Evolutionary conservation across 2,797 vertebrate genomes (phyloP).

Genomic region (Micropoecilia bifurca): DNA sequence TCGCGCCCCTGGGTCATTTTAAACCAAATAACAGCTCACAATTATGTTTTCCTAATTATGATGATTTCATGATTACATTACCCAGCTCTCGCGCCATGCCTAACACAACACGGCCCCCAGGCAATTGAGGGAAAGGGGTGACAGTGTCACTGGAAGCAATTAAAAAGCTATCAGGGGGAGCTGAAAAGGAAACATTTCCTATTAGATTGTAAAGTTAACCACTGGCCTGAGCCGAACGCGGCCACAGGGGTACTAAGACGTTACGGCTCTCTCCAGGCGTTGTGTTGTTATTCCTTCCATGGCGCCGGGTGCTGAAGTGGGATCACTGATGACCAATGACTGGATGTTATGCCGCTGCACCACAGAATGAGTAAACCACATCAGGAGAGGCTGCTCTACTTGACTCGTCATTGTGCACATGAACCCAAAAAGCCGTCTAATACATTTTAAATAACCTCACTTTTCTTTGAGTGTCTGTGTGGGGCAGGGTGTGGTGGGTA

Average conservation of each 20-base stretch:
- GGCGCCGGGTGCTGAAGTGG: slow-evolving; percentile 47
- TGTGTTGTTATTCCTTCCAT: slow-evolving; percentile 47
- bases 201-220: slow-evolving; percentile 67
- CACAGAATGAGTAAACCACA: slow-evolving; percentile 31
- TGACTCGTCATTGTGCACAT: slow-evolving; percentile 38
- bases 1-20: slow-evolving; percentile 60
- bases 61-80: slow-evolving; percentile 74
- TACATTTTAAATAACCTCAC: slow-evolving; percentile 28
- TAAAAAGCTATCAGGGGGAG: slow-evolving; percentile 70
- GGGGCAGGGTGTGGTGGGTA: background rate
- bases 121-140: slow-evolving; percentile 58
- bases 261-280: slow-evolving; percentile 50
- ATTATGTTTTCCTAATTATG: slow-evolving; percentile 73
- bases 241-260: slow-evolving; percentile 44
- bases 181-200: slow-evolving; percentile 67
- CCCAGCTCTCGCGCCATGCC: slow-evolving; percentile 19
- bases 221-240: slow-evolving; percentile 53
- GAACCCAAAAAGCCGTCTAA: slow-evolving; percentile 18
- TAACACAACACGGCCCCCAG: slow-evolving; percentile 52
- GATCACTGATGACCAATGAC: slow-evolving; percentile 52
- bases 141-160: slow-evolving; percentile 74
- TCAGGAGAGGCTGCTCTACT: slow-evolving; percentile 17
- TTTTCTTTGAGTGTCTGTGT: slow-evolving; percentile 1
- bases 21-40: slow-evolving; percentile 69
- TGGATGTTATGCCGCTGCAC: slow-evolving; percentile 29